Evolutionary conservation across 2,797 vertebrate genomes (phyloP).

Genomic region (Sebastes diploproa): DNA sequence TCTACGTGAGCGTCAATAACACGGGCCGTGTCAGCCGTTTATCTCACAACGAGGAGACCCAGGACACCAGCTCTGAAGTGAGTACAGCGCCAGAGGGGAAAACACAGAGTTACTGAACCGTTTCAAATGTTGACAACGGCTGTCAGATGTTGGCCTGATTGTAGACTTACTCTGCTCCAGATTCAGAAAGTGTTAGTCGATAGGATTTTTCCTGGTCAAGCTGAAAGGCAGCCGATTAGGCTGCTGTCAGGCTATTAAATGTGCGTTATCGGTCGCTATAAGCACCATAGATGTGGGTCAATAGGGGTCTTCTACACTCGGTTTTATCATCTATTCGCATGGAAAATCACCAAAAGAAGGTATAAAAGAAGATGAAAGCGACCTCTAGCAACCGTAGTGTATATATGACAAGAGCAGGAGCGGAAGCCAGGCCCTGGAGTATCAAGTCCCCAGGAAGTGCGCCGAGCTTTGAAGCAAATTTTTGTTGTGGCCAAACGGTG

Average conservation of each 20-base stretch:
- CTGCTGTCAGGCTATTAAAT: not conserved
- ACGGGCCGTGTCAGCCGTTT: conserved; percentile 89
- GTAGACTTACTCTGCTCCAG: conserved; percentile 23
- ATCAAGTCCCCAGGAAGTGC: not conserved
- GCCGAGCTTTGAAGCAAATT: not conserved
- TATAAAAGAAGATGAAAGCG: not conserved
- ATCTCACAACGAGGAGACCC: conserved; percentile 92
- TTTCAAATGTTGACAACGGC: conserved; percentile 59
- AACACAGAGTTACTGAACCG: conserved; percentile 58
- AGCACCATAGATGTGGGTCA: not conserved
- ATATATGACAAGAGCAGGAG: not conserved
- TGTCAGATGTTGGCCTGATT: conserved; percentile 53
- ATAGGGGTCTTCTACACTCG: not conserved
- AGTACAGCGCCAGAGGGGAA: conserved; percentile 60
- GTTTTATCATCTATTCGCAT: not conserved
- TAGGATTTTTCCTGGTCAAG: conserved; percentile 28
- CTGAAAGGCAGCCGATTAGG: not conserved
- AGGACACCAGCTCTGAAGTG: conserved; percentile 92
- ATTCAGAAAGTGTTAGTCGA: conserved; percentile 35
- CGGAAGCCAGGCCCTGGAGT: not conserved
- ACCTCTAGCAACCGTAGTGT: no score
- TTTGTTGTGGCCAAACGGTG: not conserved
- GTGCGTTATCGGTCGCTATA: not conserved
- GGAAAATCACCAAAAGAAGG: not conserved
- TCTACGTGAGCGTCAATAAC: conserved; percentile 92